Base-by-base conservation (phyloP, 35 echinoderm and acorn worm species). In the Amphiura filiformis region DNA sequence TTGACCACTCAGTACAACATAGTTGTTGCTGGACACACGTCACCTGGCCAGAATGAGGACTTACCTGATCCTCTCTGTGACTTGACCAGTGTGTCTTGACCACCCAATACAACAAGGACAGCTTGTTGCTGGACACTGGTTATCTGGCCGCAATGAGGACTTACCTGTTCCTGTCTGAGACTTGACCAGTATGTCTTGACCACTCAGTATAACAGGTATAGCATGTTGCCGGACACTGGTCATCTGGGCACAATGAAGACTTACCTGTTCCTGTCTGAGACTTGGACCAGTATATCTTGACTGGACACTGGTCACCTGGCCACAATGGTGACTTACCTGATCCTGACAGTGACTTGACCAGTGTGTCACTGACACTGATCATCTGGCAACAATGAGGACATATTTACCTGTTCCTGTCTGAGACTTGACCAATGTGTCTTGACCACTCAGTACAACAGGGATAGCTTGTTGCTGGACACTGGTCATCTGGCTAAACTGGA, bases 251-350 rank as follows among this genome's bases (percentile, higher is more conserved):
- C 44, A 11, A 14, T 17, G n/a, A 81, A 9, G 40, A 33, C 77
- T 89, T 85, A 99, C 96, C 96, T 34, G 96, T 86, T 44, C 96
- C 96, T 35, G 96, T 99, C 80, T 99, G 96, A 82, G 96, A 99
- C 79, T 94, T 99, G 87, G 86, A 99, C 82, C 34, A 99, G 41
- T 9, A 88, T 86, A 77, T 99, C 96, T 32, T 86, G 40, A 1
- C 47, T 99, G 96, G 9, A 99, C 96, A 35, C 81, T 84, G 14
- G 96, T 99, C 80, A 94, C 84, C 35, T 99, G 86, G 37, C 18
- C 30, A 11, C 9, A 7, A 11, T 13, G 13, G 13, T 39, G 33
- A 35, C 84, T 83, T 30, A 98, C 88, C 15, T 86, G 96, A 89
- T 77, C 96, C 96, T 36, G 96, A 94, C 79, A 94, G 96, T 86